Base-by-base conservation (phyloP, 2,888 invertebrate genomes). In the Drosophila robusta region DNA sequence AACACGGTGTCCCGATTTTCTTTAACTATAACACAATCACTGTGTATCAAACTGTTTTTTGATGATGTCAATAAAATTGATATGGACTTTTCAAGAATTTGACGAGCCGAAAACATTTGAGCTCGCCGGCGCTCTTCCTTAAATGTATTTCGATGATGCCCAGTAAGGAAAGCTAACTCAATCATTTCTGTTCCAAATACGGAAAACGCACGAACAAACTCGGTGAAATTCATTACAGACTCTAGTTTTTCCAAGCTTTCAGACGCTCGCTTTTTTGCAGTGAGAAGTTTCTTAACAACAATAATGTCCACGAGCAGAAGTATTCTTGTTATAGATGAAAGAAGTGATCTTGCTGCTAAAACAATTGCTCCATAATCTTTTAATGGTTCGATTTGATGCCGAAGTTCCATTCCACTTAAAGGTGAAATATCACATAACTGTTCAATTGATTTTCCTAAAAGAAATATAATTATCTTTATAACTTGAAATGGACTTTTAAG, bases 111-210 rank as follows among this genome's bases (percentile, higher is more conserved):
- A 9, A 97, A 96, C 95, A 99, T 98, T 93, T 99, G 99, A 12
- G 99, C 98, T 88, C 98, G 94, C 82, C 99, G 94, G 86, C 98
- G 94, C 92, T 99, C 99, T 92, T 98, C 98, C 87, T 97, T 96
- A 62, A 97, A 93, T 91, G 97, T 98, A 90, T 97, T 98, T 88
- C 96, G 94, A 70, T 95, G 92, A 89, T 95, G 95, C 38, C 91
- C 98, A 18, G 98, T 98, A 67, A 99, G 94, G 91, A 99, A 97
- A 24, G 99, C 99, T 81, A 99, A 93, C 92, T 99, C 99, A 75
- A 99, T 98, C 99, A 99, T 99, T 92, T 99, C 98, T 22, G 96
- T 96, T 41, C 99, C 99, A 92, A 99, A 99, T 92, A 98, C 98
- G 80, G 98, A 98, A 93, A 99, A 99, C 22, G 98, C 98, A 91